These are phyloP conservation scores for Girardinichthys multiradiatus DNA, from an alignment of 2,113 vertebrate genomes.

Conservation along the genomic window DNA sequence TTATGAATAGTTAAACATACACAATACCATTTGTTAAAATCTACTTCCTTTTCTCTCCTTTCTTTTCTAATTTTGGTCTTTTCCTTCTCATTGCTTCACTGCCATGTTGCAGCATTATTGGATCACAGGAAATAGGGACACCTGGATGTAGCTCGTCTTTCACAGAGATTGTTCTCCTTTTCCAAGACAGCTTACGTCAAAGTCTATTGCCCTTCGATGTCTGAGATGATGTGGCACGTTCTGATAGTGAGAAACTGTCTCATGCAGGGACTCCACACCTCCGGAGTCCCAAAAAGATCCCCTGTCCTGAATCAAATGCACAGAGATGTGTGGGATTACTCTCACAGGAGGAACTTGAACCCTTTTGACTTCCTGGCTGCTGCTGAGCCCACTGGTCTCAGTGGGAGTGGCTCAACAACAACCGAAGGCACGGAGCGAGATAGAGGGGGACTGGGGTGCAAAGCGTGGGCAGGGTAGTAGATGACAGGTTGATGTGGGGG, in stretches of 20 bases:
- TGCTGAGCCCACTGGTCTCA: constrained; percentile 82
- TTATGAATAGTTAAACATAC: constrained; percentile 42
- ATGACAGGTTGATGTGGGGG: constrained; percentile 58
- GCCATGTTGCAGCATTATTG: constrained; percentile 42
- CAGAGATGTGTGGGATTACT: constrained; percentile 80
- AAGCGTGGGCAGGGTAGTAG: constrained; percentile 29
- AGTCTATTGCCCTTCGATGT: constrained; percentile 31
- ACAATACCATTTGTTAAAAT: constrained; percentile 21
- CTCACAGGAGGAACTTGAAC: constrained; percentile 81
- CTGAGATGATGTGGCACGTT: constrained; percentile 61
- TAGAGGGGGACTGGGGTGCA: constrained; percentile 28
- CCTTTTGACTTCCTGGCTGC: constrained; percentile 80
- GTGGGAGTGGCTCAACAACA: constrained; percentile 77
- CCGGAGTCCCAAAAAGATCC: constrained; percentile 36
- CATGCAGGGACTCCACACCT: constrained; percentile 62
- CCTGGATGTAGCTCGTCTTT: constrained; percentile 59
- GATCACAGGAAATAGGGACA: constrained; percentile 52
- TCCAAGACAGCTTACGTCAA: constrained; percentile 6
- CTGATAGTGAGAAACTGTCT: constrained; percentile 64
- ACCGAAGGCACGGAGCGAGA: constrained; percentile 43
- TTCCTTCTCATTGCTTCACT: constrained; percentile 73
- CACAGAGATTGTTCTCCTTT: constrained; percentile 34
- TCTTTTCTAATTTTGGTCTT: constrained; percentile 45
- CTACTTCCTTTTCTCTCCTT: constrained; percentile 44
- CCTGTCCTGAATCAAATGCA: constrained; percentile 55